These are phyloP conservation scores for Huso huso DNA, from an alignment of 2,797 vertebrate species.

Conservation along the genomic window DNA sequence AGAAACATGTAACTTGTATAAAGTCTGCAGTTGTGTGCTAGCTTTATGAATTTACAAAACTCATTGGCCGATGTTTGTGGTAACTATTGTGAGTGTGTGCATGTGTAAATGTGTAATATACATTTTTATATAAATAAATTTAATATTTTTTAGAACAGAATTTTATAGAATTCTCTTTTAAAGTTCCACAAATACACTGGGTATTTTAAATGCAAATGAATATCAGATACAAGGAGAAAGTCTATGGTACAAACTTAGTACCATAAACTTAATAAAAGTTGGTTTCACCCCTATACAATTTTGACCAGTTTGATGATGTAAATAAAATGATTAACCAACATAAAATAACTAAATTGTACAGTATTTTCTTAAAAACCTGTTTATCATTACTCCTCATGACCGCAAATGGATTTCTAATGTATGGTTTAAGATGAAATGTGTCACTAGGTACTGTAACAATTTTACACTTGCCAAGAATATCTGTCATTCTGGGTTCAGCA, in stretches of 20 bases:
- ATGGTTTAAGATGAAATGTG: too few relatives aligned
- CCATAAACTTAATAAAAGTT: too few relatives aligned
- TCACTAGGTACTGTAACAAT: too few relatives aligned
- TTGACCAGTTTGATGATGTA: not conserved
- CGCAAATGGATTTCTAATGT: not conserved
- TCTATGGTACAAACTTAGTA: too few relatives aligned
- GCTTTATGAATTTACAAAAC: constrained; percentile 70
- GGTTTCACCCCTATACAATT: not conserved
- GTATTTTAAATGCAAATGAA: too few relatives aligned
- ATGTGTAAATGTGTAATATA: constrained; percentile 80
- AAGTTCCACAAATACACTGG: too few relatives aligned
- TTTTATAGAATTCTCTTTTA: too few relatives aligned
- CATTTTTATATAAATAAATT: constrained; percentile 88
- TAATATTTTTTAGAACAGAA: constrained; percentile 84
- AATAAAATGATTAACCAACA: not conserved
- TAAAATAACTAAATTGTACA: not conserved
- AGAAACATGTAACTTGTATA: constrained; percentile 73
- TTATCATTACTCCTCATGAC: not conserved
- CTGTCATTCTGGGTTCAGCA: too few relatives aligned
- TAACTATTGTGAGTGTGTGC: constrained; percentile 87
- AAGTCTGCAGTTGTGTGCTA: constrained; percentile 80
- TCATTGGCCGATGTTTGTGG: constrained; percentile 76
- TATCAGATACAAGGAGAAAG: too few relatives aligned
- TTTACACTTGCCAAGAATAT: too few relatives aligned
- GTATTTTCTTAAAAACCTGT: not conserved